Base-by-base conservation (phyloP, 2,888 invertebrate species). In the Vannuccia rotundouncinata region DNA sequence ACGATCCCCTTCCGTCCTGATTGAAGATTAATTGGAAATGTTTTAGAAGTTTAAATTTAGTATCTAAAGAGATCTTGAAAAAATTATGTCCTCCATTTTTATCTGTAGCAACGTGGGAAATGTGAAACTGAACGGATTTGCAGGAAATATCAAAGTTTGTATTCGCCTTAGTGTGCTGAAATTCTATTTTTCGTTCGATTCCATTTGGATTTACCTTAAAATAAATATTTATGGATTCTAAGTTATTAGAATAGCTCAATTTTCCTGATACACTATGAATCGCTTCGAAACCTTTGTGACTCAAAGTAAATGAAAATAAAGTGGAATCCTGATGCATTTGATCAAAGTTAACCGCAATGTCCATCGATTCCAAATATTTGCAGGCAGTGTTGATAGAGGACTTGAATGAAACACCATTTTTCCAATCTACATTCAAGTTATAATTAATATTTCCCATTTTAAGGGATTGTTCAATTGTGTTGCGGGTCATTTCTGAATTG, bases 21-120 rank as follows among this genome's bases (percentile, higher is more conserved):
- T 78, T 78, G 28, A 78, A 78, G 5, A 25, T 60, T 13, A 78
- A 27, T 59, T 13, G 66, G 2, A 66, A 2, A 22, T 66, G 66
- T 5, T 5, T 13, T 22, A 66, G 25, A 22, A 66, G 2, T 5
- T 5, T 27, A 22, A 13, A 22, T 17, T 66, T 22, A 5, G 66
- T 66, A 66, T 66, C 22, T 22, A 66, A n/a, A 27, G 2, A 22
- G 5, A 66, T 5, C 25, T 66, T 66, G 66, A n/a, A 13, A 27
- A 22, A 22, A 22, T n/a, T 2, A n/a, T 2, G 17, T 17, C 22
- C 66, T 66, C 2, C 66, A 22, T 22, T 2, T 66, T 22, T n/a
- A n/a, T n/a, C n/a, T n/a, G n/a, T 22, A 45, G 17, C 45, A 45
- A 13, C 17, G 5, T 17, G 45, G 5, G 17, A 45, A 45, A 45